phyloP scores from a whole-genome alignment of 2,888 invertebrate genomes.

The Sialis lutaria region DNA sequence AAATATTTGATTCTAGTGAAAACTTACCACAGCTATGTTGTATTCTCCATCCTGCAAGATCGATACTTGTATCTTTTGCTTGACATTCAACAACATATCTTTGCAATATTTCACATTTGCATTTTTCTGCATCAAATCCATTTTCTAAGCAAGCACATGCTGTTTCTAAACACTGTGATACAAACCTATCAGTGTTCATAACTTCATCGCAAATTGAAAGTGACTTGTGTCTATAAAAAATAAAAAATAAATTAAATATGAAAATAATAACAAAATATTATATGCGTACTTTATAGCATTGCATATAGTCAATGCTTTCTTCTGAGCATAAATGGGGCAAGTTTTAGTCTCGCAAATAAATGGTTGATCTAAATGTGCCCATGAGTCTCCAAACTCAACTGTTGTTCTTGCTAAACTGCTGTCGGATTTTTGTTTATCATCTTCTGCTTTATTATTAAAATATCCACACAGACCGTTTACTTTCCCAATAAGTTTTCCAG shows the following conservation, averaged over 20 bases:
- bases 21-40: constrained; percentile 53
- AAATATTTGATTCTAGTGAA: no score
- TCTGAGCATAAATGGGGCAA: constrained; percentile 42
- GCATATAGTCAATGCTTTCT: constrained; percentile 49
- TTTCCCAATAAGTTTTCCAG: constrained; percentile 36
- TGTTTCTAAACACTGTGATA: constrained; percentile 53
- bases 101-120: constrained; percentile 53
- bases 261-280: no score
- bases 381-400: constrained; percentile 58
- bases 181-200: constrained; percentile 48
- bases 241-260: constrained; percentile 19
- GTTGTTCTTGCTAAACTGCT: constrained; percentile 42
- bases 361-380: constrained; percentile 40
- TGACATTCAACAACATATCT: constrained; percentile 58
- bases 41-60: constrained; percentile 54
- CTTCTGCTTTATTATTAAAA: constrained; percentile 43
- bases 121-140: constrained; percentile 26
- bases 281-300: constrained; percentile 41
- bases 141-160: constrained; percentile 14
- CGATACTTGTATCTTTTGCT: constrained; percentile 38
- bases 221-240: constrained; percentile 10
- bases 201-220: constrained; percentile 37
- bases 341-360: constrained; percentile 38
- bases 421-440: constrained; percentile 56
- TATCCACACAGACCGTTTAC: constrained; percentile 70